Conservation (phyloP, 2,797 vertebrate species). For the Chaetodon trifasciatus region DNA sequence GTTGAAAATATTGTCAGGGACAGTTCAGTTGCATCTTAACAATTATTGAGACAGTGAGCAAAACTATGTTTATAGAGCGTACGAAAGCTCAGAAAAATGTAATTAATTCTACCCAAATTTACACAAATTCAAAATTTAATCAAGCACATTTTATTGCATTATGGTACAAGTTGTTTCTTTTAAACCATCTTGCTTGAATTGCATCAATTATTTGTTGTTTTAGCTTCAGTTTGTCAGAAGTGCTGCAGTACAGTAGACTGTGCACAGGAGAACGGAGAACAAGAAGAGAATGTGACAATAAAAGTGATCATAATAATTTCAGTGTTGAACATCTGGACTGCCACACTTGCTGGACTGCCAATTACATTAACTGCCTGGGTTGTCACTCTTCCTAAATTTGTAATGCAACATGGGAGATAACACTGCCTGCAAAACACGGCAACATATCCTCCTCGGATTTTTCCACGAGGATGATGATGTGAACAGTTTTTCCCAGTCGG, state of each 20-base stretch:
- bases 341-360: conserved; percentile 24
- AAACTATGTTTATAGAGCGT: no score
- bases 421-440: conserved; percentile 10
- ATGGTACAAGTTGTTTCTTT: neutral
- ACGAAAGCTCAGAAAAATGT: neutral
- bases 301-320: conserved; percentile 29
- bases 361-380: conserved; percentile 35
- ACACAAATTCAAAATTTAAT: neutral
- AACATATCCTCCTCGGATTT: conserved; percentile 19
- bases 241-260: neutral
- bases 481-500: conserved; percentile 19
- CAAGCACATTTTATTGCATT: conserved; percentile 12
- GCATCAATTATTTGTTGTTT: neutral
- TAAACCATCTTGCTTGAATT: neutral
- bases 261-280: conserved; percentile 1
- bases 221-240: neutral
- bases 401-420: conserved; percentile 31
- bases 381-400: conserved; percentile 47
- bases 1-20: neutral
- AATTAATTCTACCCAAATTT: neutral
- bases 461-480: conserved; percentile 18
- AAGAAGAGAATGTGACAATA: conserved; percentile 4
- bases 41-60: neutral
- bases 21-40: neutral
- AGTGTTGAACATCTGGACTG: conserved; percentile 32